Conservation (phyloP, 2,888 invertebrate species). For the Dysmachus trigonus region DNA sequence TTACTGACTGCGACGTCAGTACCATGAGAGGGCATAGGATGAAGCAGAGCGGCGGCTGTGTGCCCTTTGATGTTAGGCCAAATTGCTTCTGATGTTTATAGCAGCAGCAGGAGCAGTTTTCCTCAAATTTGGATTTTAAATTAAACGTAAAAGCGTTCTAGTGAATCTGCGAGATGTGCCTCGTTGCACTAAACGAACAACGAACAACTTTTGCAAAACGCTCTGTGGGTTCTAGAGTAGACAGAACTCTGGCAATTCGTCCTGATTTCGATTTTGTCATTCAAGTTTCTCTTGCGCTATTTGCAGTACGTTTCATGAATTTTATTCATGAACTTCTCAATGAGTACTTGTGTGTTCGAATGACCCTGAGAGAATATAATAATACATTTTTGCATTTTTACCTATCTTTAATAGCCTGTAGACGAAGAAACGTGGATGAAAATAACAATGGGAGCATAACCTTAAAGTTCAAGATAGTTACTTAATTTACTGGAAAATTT, state of each 20-base stretch:
- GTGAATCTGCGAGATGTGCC: neutral
- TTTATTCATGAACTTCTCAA: neutral
- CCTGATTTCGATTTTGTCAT: neutral
- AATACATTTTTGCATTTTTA: neutral
- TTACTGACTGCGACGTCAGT: neutral
- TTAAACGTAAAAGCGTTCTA: neutral
- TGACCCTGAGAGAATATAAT: neutral
- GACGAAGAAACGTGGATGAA: no score
- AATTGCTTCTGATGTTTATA: neutral
- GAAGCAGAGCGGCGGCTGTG: neutral
- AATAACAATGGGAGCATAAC: no score
- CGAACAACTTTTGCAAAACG: neutral
- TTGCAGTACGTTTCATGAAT: neutral
- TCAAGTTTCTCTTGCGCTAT: neutral
- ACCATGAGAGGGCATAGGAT: neutral
- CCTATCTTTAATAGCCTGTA: no score
- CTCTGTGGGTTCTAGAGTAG: neutral
- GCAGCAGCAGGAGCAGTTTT: neutral
- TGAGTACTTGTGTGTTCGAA: neutral
- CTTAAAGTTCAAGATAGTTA: no score
- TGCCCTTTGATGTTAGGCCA: neutral
- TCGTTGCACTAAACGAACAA: neutral
- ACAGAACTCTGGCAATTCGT: neutral
- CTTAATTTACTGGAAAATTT: no score
- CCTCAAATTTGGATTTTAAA: neutral